These are phyloP conservation scores for Acrocera orbiculus DNA, from an alignment of 2,888 invertebrate genomes.

Conservation along the genomic window DNA sequence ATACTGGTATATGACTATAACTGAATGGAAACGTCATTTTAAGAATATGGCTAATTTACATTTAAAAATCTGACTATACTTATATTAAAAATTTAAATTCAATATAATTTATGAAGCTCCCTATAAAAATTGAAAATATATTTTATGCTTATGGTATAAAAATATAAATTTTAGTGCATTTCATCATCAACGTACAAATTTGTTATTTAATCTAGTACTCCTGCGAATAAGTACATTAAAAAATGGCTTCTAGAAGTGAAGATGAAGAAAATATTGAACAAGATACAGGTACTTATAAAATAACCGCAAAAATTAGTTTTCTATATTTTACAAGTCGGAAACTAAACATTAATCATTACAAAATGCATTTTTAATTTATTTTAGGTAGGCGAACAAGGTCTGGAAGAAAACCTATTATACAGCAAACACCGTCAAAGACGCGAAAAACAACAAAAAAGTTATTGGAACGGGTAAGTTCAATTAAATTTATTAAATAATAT, in stretches of 20 bases:
- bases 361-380: constrained; percentile 8
- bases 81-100: no score
- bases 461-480: constrained; percentile 26
- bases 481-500: background rate
- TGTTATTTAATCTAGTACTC: no score
- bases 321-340: background rate
- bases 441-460: constrained; percentile 22
- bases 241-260: constrained; percentile 30
- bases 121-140: no score
- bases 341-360: background rate
- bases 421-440: constrained; percentile 19
- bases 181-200: no score
- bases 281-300: constrained; percentile 19
- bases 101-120: no score
- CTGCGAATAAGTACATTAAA: no score
- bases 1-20: no score
- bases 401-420: constrained; percentile 30
- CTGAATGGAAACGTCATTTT: no score
- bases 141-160: no score
- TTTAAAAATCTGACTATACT: no score
- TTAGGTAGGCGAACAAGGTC: constrained; percentile 40
- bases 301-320: background rate
- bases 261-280: constrained; percentile 26
- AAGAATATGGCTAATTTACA: no score
- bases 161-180: no score